Evolutionary conservation across 2,888 invertebrate species (phyloP).

Genomic region (Scaptomyza tumidula): DNA sequence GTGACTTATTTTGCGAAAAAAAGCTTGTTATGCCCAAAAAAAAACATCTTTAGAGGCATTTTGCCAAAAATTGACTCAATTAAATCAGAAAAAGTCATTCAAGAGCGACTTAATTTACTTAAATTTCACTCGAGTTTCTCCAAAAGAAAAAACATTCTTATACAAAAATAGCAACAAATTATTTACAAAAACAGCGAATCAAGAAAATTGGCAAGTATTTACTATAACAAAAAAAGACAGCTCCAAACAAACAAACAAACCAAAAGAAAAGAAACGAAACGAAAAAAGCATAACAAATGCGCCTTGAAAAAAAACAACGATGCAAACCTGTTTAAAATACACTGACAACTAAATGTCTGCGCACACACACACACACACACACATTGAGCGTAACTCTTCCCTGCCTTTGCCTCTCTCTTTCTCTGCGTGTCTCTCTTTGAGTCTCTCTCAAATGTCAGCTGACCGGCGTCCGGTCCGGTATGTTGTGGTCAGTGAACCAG

Average conservation of each 20-base stretch:
- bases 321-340: constrained; percentile 58
- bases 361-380: background rate
- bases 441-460: constrained; percentile 34
- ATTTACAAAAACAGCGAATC: constrained; percentile 32
- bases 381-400: constrained; percentile 18
- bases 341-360: constrained; percentile 17
- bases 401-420: background rate
- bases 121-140: constrained; percentile 48
- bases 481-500: constrained; percentile 65
- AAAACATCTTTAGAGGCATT: background rate
- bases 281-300: constrained; percentile 72
- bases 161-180: constrained; percentile 31
- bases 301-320: constrained; percentile 40
- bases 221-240: constrained; percentile 22
- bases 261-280: constrained; percentile 26
- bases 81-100: constrained; percentile 20
- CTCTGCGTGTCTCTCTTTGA: background rate
- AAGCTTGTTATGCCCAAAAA: constrained; percentile 19
- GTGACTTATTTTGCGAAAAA: constrained; percentile 9
- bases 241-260: background rate
- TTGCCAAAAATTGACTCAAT: constrained; percentile 15
- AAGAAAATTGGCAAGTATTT: constrained; percentile 59
- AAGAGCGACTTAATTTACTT: constrained; percentile 22
- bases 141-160: constrained; percentile 20
- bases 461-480: constrained; percentile 55